Conservation (phyloP, 2,113 vertebrate genomes). For the Erythrocercus mccallii region DNA sequence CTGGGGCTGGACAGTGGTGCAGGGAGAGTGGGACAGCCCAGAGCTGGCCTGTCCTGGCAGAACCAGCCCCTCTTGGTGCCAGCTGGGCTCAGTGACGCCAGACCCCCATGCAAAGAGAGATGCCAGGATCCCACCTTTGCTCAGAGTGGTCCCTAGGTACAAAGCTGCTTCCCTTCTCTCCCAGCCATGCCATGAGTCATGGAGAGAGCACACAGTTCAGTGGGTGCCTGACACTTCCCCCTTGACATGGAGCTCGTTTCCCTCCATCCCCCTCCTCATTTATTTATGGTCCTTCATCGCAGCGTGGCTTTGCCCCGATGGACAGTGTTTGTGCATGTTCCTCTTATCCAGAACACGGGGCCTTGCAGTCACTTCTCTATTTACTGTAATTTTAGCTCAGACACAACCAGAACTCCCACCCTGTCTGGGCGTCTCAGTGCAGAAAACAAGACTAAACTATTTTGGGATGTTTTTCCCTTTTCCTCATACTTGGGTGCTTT, state of each 20-base stretch:
- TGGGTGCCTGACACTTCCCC: background rate
- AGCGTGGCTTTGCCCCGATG: background rate
- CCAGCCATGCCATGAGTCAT: fast-evolving
- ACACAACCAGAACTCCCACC: slow-evolving; percentile 73
- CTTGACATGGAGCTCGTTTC: background rate
- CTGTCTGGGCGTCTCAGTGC: slow-evolving; percentile 66
- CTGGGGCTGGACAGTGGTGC: fast-evolving
- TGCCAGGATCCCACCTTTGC: background rate
- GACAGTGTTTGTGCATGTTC: background rate
- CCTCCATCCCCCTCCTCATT: background rate
- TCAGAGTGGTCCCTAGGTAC: fast-evolving
- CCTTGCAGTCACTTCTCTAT: slow-evolving; percentile 56
- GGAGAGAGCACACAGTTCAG: background rate
- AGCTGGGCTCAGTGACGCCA: background rate
- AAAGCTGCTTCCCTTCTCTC: background rate
- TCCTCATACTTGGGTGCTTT: slow-evolving; percentile 73
- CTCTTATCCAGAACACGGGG: slow-evolving; percentile 28
- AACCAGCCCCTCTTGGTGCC: background rate
- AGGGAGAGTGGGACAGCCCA: background rate
- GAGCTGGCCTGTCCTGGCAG: background rate
- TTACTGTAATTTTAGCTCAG: slow-evolving; percentile 70
- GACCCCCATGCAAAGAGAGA: fast-evolving
- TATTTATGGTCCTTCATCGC: background rate
- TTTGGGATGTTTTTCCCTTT: slow-evolving; percentile 71
- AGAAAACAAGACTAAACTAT: slow-evolving; percentile 74